Percentiles rank a stretch among this genome's conserved stretches.
phyloP scores from a whole-genome alignment of 2,888 invertebrate genomes.

The Xanthia icteritia region DNA sequence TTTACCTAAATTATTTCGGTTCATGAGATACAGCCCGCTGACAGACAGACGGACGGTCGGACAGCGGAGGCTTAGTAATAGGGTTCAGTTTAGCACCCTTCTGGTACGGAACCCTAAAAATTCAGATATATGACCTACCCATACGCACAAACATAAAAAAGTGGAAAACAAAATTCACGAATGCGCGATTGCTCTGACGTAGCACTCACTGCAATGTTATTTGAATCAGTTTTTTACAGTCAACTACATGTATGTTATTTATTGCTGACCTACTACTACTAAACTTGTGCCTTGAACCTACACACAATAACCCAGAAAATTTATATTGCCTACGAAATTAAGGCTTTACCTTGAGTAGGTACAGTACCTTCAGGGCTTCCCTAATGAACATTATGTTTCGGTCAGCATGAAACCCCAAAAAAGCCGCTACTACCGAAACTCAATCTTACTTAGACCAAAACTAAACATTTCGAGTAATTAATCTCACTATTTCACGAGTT shows the following conservation, averaged over 20 bases:
- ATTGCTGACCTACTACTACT: neutral
- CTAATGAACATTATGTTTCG: neutral
- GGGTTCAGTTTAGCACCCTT: no score
- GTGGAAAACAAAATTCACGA: neutral
- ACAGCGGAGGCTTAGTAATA: no score
- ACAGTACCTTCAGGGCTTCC: slow-evolving; percentile 20
- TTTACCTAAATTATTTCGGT: no score
- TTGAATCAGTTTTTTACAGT: slow-evolving; percentile 11
- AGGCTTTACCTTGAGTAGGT: neutral
- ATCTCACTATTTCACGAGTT: slow-evolving; percentile 53
- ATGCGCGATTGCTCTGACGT: slow-evolving; percentile 2
- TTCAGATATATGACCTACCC: slow-evolving; percentile 3
- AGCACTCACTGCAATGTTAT: neutral
- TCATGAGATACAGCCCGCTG: no score
- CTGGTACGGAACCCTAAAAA: neutral
- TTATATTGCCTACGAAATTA: neutral
- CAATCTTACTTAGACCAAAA: slow-evolving; percentile 17
- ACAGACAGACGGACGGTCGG: no score
- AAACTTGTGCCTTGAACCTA: no score
- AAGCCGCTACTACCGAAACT: slow-evolving; percentile 10
- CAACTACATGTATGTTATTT: neutral
- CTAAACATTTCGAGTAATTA: slow-evolving; percentile 46
- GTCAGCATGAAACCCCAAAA: slow-evolving; percentile 31
- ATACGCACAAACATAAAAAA: neutral
- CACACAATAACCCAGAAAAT: neutral